Conservation (phyloP, 2,888 invertebrate genomes). For the Ophioninae sp. region DNA sequence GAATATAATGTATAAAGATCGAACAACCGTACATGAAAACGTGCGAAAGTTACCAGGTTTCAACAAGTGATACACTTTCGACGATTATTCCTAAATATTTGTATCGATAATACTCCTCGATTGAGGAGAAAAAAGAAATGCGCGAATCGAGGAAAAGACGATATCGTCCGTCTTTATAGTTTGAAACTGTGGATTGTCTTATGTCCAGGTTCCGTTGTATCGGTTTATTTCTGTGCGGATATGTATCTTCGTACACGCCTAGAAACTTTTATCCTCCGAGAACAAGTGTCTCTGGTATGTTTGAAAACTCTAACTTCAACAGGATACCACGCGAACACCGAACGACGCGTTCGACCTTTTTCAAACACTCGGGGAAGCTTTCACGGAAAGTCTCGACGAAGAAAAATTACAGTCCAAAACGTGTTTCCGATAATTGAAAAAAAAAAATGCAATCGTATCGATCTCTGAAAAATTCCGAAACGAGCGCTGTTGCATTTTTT, state of each 20-base stretch:
- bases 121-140: background rate
- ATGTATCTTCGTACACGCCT: constrained; percentile 25
- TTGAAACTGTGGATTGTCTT: background rate
- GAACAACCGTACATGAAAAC: constrained; percentile 14
- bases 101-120: constrained; percentile 2
- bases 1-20: constrained; percentile 6
- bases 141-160: constrained; percentile 1
- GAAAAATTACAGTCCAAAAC: no score
- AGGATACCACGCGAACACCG: no score
- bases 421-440: no score
- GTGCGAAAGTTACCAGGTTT: background rate
- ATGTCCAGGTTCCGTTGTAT: background rate
- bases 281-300: no score
- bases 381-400: no score
- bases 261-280: background rate
- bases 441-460: no score
- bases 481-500: no score
- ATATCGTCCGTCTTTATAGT: background rate
- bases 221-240: constrained; percentile 4
- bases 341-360: no score
- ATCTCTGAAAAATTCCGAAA: no score
- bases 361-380: no score
- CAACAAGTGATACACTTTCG: background rate
- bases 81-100: constrained; percentile 5
- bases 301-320: no score